Base-by-base conservation (phyloP, 2,888 invertebrate species). In the Idaea aversata region DNA sequence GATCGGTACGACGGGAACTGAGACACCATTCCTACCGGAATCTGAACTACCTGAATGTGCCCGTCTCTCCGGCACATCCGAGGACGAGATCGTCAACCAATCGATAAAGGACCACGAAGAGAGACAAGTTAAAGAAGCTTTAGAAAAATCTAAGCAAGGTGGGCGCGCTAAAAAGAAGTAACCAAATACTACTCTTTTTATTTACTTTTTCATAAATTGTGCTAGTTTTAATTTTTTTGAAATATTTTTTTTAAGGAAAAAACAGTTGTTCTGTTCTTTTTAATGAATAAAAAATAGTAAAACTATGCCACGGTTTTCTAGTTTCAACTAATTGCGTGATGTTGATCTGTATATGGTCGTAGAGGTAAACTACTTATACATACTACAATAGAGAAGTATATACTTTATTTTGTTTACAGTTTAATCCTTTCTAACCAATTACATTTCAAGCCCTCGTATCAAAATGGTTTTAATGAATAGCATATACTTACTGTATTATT, bases 1-100 rank as follows among this genome's bases (percentile, higher is more conserved):
- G 71, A 99, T 99, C 79, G 99, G 99, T 57, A 99, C 99, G 0
- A 99, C 99, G 0, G 97, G 97, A 47, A 98, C 98, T 0, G 97
- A 97, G 85, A 99, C 99, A 0, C 90, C 94, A 0, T 99, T 99
- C 89, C 93, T 99, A 73, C 94, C 96, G 0, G 98, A 98, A 70
- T 88, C 92, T 0, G 91, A 93, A 0, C 77, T 91, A 57, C 93
- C 93, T 0, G 96, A 96, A 68, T 97, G 97, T 84, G 98, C 98
- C 0, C 94, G 98, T 34, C 94, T 98, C 38, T 96, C 96, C 34
- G 94, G 95, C 7, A 91, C 88, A 68, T 94, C 94, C 0, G 96
- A 96, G 66, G 96, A 96, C 62, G 95, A 96, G 38, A 84, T 93
- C 57, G 86, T 90, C 64, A 87, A 86, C 68, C 89, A 90, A 64